Evolutionary conservation across 2,888 invertebrate genomes (phyloP).

Genomic region (Rambutsinella grinnellia): DNA sequence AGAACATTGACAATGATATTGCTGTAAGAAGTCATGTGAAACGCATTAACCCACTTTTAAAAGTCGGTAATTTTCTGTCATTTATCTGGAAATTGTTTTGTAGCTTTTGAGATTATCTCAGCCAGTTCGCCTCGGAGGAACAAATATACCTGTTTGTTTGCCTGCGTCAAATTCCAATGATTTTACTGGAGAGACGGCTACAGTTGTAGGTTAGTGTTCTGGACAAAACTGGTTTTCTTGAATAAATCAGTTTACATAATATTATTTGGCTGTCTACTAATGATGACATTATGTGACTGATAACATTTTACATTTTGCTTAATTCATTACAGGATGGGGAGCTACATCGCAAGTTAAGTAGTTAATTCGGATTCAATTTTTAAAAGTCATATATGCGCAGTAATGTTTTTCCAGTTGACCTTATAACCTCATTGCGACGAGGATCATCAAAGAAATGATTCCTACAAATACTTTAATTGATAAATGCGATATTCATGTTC

Average conservation of each 20-base stretch:
- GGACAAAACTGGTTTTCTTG: not conserved
- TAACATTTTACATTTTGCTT: not conserved
- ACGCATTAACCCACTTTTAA: conserved; percentile 17
- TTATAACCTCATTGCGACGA: too few relatives aligned
- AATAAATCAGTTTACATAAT: too few relatives aligned
- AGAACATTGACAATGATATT: conserved; percentile 61
- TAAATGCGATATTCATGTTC: too few relatives aligned
- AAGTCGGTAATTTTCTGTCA: not conserved
- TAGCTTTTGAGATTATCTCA: conserved; percentile 56
- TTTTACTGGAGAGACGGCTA: conserved; percentile 54
- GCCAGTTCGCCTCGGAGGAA: conserved; percentile 46
- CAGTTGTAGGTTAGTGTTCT: conserved; percentile 55
- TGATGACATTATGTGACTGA: not conserved
- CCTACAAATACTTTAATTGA: too few relatives aligned
- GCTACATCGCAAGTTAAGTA: conserved; percentile 31
- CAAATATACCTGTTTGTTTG: conserved; percentile 62
- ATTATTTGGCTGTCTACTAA: not conserved
- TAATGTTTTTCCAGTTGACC: too few relatives aligned
- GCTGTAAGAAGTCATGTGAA: conserved; percentile 44
- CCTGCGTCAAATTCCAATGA: conserved; percentile 59
- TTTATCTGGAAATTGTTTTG: too few relatives aligned
- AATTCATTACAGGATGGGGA: conserved; percentile 32
- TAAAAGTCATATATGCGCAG: too few relatives aligned
- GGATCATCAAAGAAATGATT: too few relatives aligned
- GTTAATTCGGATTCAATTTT: conserved; percentile 23